Conservation (phyloP, 2,113 vertebrate species). For the Pomatostomus ruficeps region DNA sequence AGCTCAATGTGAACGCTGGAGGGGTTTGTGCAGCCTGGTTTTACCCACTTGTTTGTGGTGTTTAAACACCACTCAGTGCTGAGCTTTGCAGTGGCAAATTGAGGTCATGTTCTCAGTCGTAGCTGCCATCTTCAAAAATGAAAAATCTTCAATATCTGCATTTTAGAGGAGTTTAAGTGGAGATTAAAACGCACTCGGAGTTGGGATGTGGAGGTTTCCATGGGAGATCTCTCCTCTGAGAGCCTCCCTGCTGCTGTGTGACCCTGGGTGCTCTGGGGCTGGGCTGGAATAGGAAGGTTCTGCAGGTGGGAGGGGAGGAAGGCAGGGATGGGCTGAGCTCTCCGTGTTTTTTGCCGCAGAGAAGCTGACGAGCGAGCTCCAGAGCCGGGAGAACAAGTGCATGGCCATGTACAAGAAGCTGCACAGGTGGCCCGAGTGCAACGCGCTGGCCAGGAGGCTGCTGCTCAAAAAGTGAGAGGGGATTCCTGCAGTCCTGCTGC, state of each 20-base stretch:
- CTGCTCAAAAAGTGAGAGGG: constrained; percentile 90
- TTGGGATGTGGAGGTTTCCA: neutral
- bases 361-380: constrained; percentile 96
- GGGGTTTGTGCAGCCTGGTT: neutral
- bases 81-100: neutral
- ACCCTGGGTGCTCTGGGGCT: neutral
- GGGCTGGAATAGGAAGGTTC: neutral
- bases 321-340: neutral
- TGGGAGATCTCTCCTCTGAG: neutral
- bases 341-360: constrained; percentile 73
- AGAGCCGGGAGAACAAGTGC: constrained; percentile 95
- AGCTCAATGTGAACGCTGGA: neutral
- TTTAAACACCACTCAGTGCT: neutral
- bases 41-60: neutral
- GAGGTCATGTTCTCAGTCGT: neutral
- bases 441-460: constrained; percentile 86
- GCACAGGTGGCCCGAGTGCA: constrained; percentile 91
- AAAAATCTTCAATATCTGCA: neutral
- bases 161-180: neutral
- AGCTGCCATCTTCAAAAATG: neutral
- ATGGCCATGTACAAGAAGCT: constrained; percentile 94
- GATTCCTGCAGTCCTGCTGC: neutral
- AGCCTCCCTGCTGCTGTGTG: neutral
- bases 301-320: neutral
- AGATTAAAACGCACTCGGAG: neutral